A percentile compares a stretch with the other conserved stretches of the same genome.
These are phyloP conservation scores for Danio choprae DNA, from an alignment of 2,797 vertebrate genomes.

Conservation along the genomic window DNA sequence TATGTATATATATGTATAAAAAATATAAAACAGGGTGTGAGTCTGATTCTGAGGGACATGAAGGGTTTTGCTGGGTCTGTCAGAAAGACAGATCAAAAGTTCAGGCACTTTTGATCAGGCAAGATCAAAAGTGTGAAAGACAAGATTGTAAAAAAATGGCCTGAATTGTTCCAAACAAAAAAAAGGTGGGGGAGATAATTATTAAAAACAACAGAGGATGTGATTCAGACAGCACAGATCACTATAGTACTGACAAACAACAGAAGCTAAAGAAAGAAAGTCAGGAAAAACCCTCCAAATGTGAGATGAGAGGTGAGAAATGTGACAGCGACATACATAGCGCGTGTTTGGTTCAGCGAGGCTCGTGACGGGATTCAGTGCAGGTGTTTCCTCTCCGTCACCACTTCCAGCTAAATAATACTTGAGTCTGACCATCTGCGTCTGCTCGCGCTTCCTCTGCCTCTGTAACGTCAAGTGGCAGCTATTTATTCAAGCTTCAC, in stretches of 20 bases:
- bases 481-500: conserved; percentile 55
- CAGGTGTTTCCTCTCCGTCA: conserved; percentile 76
- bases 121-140: background rate
- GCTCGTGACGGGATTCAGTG: conserved; percentile 58
- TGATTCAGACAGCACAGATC: conserved; percentile 2
- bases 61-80: background rate
- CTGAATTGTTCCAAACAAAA: background rate
- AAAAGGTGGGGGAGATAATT: background rate
- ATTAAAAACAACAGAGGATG: conserved; percentile 11
- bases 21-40: background rate
- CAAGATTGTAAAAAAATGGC: background rate
- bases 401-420: conserved; percentile 66
- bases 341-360: conserved; percentile 32
- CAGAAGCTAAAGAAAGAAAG: background rate
- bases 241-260: background rate
- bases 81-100: background rate
- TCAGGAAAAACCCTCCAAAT: background rate
- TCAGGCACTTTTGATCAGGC: background rate
- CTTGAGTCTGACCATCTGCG: conserved; percentile 68
- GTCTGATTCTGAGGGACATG: background rate
- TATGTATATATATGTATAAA: no score
- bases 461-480: conserved; percentile 28
- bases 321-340: conserved; percentile 11
- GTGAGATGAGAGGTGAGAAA: background rate
- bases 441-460: conserved; percentile 51